Percentiles rank a stretch among this genome's conserved stretches.
These are phyloP conservation scores for Brachypodius melanocephalos DNA, from an alignment of 2,113 vertebrate species.

Conservation along the genomic window DNA sequence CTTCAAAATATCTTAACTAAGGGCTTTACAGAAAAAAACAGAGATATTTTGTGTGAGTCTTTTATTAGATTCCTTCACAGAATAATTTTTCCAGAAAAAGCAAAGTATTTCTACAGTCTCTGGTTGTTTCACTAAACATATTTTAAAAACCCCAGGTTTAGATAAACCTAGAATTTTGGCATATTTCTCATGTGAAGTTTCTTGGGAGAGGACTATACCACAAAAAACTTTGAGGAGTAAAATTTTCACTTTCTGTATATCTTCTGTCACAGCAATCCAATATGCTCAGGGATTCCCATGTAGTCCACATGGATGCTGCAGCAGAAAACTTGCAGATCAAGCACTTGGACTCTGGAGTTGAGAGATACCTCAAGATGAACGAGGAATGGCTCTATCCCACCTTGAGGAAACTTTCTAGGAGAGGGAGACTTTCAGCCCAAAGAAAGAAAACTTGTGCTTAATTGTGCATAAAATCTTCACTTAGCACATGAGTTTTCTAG, in stretches of 20 bases:
- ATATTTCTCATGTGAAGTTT: not conserved
- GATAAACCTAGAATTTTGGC: not conserved
- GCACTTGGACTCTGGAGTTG: not conserved
- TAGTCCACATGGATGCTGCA: not conserved
- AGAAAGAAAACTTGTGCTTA: not conserved
- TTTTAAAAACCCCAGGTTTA: not conserved
- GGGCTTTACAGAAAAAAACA: not conserved
- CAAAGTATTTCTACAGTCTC: not conserved
- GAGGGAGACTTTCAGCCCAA: not conserved
- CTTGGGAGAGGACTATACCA: not conserved
- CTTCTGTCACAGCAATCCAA: not conserved
- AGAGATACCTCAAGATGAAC: not conserved
- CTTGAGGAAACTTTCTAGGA: not conserved
- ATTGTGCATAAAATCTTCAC: not conserved
- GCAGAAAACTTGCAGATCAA: not conserved
- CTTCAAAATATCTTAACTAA: not conserved
- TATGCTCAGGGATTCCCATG: fast-evolving
- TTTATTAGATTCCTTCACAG: not conserved
- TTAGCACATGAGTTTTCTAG: not conserved
- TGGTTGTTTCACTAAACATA: not conserved
- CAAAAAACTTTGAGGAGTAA: not conserved
- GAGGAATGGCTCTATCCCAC: not conserved
- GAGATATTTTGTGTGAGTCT: not conserved
- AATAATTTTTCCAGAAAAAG: not conserved
- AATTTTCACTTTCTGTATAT: not conserved